These are phyloP conservation scores for Erynnis tages DNA, from an alignment of 2,888 invertebrate species.

Conservation along the genomic window DNA sequence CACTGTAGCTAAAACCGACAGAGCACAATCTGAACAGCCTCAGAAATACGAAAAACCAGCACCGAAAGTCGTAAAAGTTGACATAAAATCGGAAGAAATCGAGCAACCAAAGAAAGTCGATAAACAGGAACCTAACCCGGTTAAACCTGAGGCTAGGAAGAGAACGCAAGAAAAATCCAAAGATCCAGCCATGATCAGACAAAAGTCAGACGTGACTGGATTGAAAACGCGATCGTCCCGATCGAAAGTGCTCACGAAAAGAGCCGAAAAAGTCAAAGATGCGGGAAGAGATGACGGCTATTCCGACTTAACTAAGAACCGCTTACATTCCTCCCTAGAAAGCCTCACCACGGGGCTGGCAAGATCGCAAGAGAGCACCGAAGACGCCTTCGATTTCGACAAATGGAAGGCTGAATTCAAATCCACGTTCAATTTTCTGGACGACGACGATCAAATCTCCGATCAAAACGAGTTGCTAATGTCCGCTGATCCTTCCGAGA, in stretches of 20 bases:
- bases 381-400: conserved; percentile 69
- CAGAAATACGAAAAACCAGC: conserved; percentile 37
- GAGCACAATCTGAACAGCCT: conserved; percentile 69
- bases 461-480: conserved; percentile 68
- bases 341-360: conserved; percentile 67
- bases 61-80: conserved; percentile 34
- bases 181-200: conserved; percentile 70
- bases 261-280: conserved; percentile 56
- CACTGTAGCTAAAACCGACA: conserved; percentile 48
- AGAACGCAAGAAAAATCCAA: conserved; percentile 56
- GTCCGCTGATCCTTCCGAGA: conserved; percentile 70
- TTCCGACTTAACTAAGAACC: conserved; percentile 61
- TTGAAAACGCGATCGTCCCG: conserved; percentile 70
- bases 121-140: conserved; percentile 32
- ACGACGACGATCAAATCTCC: conserved; percentile 67
- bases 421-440: conserved; percentile 65
- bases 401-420: conserved; percentile 73
- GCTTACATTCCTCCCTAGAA: conserved; percentile 71
- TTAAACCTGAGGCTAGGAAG: conserved; percentile 40
- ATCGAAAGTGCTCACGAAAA: conserved; percentile 56
- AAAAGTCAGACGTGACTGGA: conserved; percentile 84
- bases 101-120: conserved; percentile 3
- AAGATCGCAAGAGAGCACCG: conserved; percentile 69
- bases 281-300: conserved; percentile 45
- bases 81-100: conserved; percentile 16